Conservation (phyloP, 2,797 vertebrate species). For the Leucoraja ocellata region DNA sequence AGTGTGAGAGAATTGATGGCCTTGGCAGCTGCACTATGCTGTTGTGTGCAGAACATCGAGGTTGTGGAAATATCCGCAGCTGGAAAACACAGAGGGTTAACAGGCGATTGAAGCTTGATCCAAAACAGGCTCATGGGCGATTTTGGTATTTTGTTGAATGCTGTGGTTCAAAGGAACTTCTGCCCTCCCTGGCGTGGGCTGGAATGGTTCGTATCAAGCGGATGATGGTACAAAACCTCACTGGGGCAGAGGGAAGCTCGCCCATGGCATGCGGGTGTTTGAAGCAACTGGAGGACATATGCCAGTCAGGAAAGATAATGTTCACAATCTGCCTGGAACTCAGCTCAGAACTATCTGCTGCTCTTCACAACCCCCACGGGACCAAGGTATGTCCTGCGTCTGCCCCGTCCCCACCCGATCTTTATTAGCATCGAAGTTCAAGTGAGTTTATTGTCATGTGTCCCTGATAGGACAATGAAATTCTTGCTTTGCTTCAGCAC, state of each 20-base stretch:
- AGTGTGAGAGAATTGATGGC: too few relatives aligned
- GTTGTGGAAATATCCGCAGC: too few relatives aligned
- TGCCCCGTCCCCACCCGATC: background rate
- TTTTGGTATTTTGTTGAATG: background rate
- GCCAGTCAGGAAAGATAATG: background rate
- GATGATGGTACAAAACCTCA: background rate
- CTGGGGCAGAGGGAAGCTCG: background rate
- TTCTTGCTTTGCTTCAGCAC: too few relatives aligned
- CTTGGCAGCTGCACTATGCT: background rate
- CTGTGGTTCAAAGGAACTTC: background rate
- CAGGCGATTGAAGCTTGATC: background rate
- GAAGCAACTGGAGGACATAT: background rate
- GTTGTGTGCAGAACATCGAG: background rate
- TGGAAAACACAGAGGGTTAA: background rate
- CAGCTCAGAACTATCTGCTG: background rate
- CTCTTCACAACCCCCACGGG: background rate
- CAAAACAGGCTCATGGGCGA: background rate
- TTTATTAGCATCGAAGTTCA: background rate
- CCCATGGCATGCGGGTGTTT: background rate
- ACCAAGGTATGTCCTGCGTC: background rate
- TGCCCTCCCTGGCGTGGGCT: background rate
- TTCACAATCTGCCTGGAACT: background rate
- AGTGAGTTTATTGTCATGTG: too few relatives aligned
- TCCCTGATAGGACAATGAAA: too few relatives aligned
- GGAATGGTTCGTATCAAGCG: background rate